phyloP scores from a whole-genome alignment of 2,888 invertebrate genomes.

The Meta bourneti region DNA sequence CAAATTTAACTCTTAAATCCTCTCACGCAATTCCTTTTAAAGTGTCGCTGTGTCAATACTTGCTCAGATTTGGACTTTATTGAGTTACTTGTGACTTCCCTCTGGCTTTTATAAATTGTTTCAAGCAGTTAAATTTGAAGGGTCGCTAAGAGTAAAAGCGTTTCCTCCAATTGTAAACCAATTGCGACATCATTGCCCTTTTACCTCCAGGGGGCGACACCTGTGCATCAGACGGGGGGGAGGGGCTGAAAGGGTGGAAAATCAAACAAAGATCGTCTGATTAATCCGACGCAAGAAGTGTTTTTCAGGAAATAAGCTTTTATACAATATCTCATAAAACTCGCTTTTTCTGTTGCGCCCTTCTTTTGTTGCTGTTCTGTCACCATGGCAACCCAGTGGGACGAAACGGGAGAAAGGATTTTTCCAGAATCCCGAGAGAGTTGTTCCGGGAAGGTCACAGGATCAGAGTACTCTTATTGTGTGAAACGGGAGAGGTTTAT shows the following conservation, averaged over 20 bases:
- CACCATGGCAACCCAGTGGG: neutral
- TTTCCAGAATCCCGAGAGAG: neutral
- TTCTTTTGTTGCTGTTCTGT: neutral
- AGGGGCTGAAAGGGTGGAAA: neutral
- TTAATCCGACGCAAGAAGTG: neutral
- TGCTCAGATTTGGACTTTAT: neutral
- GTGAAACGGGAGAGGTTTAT: neutral
- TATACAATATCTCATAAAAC: slow-evolving; percentile 32
- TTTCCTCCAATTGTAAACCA: neutral
- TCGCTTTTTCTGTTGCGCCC: neutral
- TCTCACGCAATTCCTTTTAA: no score
- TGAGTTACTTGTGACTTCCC: neutral
- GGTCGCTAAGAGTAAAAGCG: neutral
- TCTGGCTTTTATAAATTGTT: neutral
- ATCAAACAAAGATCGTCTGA: slow-evolving; percentile 11
- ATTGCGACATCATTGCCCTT: neutral
- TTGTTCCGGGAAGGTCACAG: neutral
- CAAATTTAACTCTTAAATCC: no score
- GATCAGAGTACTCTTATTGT: neutral
- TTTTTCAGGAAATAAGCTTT: slow-evolving; percentile 28
- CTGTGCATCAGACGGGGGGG: neutral
- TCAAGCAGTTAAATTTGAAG: neutral
- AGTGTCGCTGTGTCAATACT: no score
- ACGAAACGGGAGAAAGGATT: slow-evolving; percentile 7
- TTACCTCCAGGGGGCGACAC: neutral